These are phyloP conservation scores for Lasiommata megera DNA, from an alignment of 2,888 invertebrate genomes.

Conservation along the genomic window DNA sequence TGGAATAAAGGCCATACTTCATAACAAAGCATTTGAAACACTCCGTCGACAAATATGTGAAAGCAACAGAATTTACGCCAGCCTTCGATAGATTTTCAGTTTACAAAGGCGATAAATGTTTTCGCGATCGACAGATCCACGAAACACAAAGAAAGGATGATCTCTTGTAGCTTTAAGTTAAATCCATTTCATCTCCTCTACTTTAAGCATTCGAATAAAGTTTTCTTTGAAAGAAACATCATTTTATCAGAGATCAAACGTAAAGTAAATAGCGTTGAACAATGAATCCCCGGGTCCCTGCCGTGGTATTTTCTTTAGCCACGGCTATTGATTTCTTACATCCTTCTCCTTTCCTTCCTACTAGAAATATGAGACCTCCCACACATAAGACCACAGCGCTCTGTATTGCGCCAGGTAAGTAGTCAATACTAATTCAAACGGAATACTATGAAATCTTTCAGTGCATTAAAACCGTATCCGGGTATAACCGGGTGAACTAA, in stretches of 20 bases:
- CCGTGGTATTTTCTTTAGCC: too few species aligned
- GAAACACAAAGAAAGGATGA: conserved; percentile 3
- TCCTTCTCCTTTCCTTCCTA: too few species aligned
- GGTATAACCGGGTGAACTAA: too few species aligned
- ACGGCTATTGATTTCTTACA: too few species aligned
- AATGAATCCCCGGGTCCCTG: not conserved
- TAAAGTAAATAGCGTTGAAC: not conserved
- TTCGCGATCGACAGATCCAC: not conserved
- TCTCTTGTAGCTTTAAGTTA: not conserved
- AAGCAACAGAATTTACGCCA: not conserved
- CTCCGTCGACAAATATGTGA: not conserved
- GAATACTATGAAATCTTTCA: too few species aligned
- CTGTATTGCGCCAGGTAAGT: too few species aligned
- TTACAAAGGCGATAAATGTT: not conserved
- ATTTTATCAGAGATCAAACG: not conserved
- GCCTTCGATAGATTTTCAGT: not conserved
- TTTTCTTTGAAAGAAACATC: not conserved
- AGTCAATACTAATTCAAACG: too few species aligned
- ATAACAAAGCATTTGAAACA: too few species aligned
- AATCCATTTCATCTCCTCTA: conserved; percentile 4
- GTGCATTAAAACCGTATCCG: too few species aligned
- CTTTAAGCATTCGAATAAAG: not conserved
- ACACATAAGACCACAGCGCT: too few species aligned
- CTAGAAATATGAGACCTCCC: too few species aligned
- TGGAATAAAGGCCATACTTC: too few species aligned